A percentile compares a stretch with the other conserved stretches of the same genome.
These are phyloP conservation scores for Apostichopus leukothele DNA, from an alignment of 53 echinoderm and acorn worm genomes.

Conservation along the genomic window DNA sequence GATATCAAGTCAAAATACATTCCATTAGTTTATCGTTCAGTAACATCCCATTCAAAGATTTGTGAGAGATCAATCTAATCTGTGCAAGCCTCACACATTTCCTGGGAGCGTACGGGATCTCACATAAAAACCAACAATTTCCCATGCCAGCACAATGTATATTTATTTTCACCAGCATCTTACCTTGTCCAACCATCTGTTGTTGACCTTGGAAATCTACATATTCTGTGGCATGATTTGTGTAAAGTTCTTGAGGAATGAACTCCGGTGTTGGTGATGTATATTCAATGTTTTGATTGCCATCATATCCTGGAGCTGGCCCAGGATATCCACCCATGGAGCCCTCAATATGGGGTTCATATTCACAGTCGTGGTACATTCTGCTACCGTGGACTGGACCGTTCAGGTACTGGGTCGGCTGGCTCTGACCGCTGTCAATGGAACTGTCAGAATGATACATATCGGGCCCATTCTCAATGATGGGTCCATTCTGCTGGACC, in stretches of 20 bases:
- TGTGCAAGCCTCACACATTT: too few relatives aligned
- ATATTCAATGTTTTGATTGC: conserved; percentile 59
- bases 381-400: conserved; percentile 50
- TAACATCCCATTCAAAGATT: too few relatives aligned
- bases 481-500: conserved; percentile 60
- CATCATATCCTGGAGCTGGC: conserved; percentile 71
- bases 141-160: too few relatives aligned
- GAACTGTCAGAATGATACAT: conserved; percentile 85
- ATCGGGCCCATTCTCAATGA: conserved; percentile 81
- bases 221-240: conserved; percentile 58
- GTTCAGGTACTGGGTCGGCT: conserved; percentile 65
- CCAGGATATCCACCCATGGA: conserved; percentile 63
- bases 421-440: conserved; percentile 61
- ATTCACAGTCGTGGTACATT: conserved; percentile 49
- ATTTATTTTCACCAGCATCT: background rate
- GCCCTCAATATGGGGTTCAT: conserved; percentile 60
- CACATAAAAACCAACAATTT: too few relatives aligned
- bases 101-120: too few relatives aligned
- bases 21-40: too few relatives aligned
- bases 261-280: conserved; percentile 71
- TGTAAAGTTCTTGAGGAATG: conserved; percentile 68
- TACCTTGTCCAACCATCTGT: conserved; percentile 50
- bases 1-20: too few relatives aligned
- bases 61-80: too few relatives aligned
- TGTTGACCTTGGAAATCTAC: conserved; percentile 70